Base-by-base conservation (phyloP, 2,888 invertebrate genomes). In the Baccha elongata region DNA sequence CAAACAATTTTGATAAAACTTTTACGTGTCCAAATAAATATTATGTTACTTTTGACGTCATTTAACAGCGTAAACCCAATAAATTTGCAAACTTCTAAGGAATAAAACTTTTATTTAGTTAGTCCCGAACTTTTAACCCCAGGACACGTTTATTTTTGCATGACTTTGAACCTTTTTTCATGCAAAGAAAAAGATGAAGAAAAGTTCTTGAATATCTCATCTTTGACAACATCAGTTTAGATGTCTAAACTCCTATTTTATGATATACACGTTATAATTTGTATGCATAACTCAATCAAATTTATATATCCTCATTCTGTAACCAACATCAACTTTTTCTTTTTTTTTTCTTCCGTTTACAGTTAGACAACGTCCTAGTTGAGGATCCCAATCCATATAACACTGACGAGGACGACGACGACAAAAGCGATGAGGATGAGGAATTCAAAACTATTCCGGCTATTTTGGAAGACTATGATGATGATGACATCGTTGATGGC, bases 281-380 rank as follows among this genome's bases (percentile, higher is more conserved):
- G 67, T 81, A 81, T 81, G 81, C 81, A 81, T 71, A 75, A 81
- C 81, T 81, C 60, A 75, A 75, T 71, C 65, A 62, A 60, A 37
- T 17, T 48, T 53, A 68, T 65, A n/a, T 35, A 48, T 23, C 26
- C 26, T 52, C 35, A 2, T 48, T 10, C 35, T 21, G 5, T 8
- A n/a, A 44, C 29, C n/a, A 65, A 11, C n/a, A 69, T 37, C 37
- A 42, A 80, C 42, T 62, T 60, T 69, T 83, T 62, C 50, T 65
- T 85, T 86, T 53, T 62, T n/a, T 4, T 55, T 10, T 10, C 21
- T 4, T 60, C 1, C 44, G 11, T 17, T n/a, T 44, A 69, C 86
- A 90, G 89, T 88, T 88, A 75, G 85, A 85, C 32, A 87, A 88
- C 80, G 75, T 86, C 26, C 84, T 89, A 72, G 88, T 88, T 58